Evolutionary conservation across 1,140 invertebrate genomes (phyloP), one percentile per base, ranked within the genome.

Genomic region (Magallana ariakensis): DNA sequence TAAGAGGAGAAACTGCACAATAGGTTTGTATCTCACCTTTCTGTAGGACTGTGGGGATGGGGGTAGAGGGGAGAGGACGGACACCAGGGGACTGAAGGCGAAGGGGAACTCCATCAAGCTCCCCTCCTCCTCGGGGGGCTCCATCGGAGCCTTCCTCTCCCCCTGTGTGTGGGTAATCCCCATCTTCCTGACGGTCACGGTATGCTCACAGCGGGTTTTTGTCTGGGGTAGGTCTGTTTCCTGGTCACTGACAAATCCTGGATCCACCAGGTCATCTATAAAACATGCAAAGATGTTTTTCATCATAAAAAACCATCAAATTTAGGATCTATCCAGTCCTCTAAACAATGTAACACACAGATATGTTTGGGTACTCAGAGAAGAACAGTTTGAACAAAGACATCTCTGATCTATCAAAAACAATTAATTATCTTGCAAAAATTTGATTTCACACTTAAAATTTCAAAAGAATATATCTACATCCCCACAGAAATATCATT

Each of bases 1-100:
- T 46, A 0, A 46, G 33, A 46, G 1, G 33, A 46, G 2, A 46
- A 46, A 46, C 33, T 46, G 2, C 33, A 2, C 33, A 46, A 4
- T 46, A 46, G 33, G 33, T 46, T 46, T 46, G 33, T 46, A 5
- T 16, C 66, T 85, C 60, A 88, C 87, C 84, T 57, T 83, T 57
- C 80, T 75, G 60, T 81, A 85, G 26, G 60, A 80, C 54, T 80
- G 82, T 33, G 87, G 87, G 26, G 87, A 85, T 62, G 87, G 87
- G 19, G 87, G 87, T 33, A 88, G 81, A 3, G 87, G 87, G n/a
- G 87, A 88, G 26, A 88, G n/a, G 1, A 80, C 84, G 22, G 54
- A 62, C 4, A 88, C 84, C n/a, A 88, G 46, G 11, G 87, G 87
- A 83, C 87, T 88, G 57, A 88, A 88, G 0, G 84, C 83, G 84